phyloP scores from a whole-genome alignment of 2,888 invertebrate genomes.

The Latrodectus hesperus region DNA sequence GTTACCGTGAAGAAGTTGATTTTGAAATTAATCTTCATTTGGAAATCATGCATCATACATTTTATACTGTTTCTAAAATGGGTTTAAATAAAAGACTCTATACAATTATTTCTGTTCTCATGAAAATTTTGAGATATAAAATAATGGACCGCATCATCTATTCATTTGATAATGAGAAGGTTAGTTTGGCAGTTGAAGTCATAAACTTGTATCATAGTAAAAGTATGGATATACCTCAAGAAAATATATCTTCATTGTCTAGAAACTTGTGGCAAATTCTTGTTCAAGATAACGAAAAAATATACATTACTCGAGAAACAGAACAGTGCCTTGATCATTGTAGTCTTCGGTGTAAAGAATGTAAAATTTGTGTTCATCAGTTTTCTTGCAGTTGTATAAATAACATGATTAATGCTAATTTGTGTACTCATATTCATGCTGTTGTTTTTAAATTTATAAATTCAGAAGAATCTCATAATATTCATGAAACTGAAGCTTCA shows the following conservation, averaged over 20 bases:
- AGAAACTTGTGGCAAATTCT: constrained; percentile 40
- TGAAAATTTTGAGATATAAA: constrained; percentile 55
- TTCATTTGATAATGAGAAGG: constrained; percentile 50
- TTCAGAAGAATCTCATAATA: not conserved
- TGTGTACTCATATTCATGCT: constrained; percentile 59
- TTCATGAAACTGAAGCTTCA: no score
- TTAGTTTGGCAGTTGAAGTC: constrained; percentile 32
- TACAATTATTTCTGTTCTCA: constrained; percentile 39
- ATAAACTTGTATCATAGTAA: constrained; percentile 42
- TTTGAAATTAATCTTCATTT: not conserved
- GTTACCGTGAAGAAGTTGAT: not conserved
- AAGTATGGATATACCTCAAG: constrained; percentile 31
- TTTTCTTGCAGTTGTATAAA: constrained; percentile 48
- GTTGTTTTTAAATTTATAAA: constrained; percentile 48
- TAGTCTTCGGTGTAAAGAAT: constrained; percentile 38
- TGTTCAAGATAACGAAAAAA: constrained; percentile 25
- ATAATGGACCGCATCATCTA: constrained; percentile 43
- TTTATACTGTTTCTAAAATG: not conserved
- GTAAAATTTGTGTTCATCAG: constrained; percentile 60
- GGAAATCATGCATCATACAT: not conserved
- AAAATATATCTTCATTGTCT: constrained; percentile 37
- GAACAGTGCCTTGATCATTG: constrained; percentile 53
- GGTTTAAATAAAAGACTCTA: no score
- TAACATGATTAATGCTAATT: constrained; percentile 56
- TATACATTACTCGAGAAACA: constrained; percentile 31